phyloP scores from a whole-genome alignment of 92 coral and sea anemone genomes.

The Umimayanthus kanabou region DNA sequence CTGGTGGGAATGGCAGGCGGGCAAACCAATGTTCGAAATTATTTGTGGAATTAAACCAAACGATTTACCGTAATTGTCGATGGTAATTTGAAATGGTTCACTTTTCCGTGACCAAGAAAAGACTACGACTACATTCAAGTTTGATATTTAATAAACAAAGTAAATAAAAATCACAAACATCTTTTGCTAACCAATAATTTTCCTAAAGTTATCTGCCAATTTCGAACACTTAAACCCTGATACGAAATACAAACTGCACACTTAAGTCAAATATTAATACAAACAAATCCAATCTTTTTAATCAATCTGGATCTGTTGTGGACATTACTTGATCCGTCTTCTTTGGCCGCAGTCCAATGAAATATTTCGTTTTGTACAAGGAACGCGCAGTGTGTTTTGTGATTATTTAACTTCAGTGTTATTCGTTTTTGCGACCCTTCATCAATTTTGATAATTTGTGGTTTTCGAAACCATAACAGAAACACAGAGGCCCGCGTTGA shows the following conservation, averaged over 20 bases:
- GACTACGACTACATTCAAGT: not conserved
- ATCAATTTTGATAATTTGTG: slow-evolving; percentile 2
- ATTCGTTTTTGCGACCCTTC: not conserved
- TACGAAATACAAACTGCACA: not conserved
- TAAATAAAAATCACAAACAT: not conserved
- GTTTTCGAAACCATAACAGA: not conserved
- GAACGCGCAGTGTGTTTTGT: not conserved
- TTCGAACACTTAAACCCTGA: not conserved
- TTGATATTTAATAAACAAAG: slow-evolving; percentile 16
- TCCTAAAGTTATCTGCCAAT: not conserved
- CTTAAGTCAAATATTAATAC: not conserved
- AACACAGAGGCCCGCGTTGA: not conserved
- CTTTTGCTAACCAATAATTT: slow-evolving; percentile 7
- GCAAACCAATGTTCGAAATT: not conserved
- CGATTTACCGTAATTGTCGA: not conserved
- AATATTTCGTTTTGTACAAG: not conserved
- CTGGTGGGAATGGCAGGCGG: not conserved
- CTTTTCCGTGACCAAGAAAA: not conserved
- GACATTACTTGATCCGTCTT: not conserved
- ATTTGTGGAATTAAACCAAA: not conserved
- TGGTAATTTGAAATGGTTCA: not conserved
- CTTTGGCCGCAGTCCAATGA: not conserved
- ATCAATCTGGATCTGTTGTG: not conserved
- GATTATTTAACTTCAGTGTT: slow-evolving; percentile 8
- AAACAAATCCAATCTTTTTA: not conserved